A percentile compares a stretch with the other conserved stretches of the same genome.
Conservation (phyloP, 2,797 vertebrate genomes). For the Varecia variegata region DNA sequence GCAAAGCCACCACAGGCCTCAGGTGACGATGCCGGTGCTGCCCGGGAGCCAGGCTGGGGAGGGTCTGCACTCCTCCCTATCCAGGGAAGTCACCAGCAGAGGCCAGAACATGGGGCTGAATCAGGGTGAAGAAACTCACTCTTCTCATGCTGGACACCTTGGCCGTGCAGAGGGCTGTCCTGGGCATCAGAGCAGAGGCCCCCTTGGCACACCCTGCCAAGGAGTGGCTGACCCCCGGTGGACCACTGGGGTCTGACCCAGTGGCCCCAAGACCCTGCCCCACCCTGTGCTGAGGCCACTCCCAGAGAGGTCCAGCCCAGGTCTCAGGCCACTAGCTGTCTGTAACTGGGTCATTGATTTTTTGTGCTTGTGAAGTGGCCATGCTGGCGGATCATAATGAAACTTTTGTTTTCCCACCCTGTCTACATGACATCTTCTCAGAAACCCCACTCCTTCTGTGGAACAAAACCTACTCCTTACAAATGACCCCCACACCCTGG, state of each 20-base stretch:
- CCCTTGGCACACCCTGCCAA: background rate
- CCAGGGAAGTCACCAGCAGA: accelerated
- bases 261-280: background rate
- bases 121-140: background rate
- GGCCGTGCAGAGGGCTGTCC: accelerated
- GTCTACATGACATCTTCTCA: constrained; percentile 85
- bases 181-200: background rate
- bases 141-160: accelerated
- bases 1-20: background rate
- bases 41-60: background rate
- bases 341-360: constrained; percentile 93
- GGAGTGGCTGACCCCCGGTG: background rate
- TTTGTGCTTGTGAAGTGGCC: constrained; percentile 83
- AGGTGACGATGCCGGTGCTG: background rate
- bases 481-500: constrained; percentile 75
- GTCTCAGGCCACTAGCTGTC: constrained; percentile 73
- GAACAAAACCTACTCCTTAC: constrained; percentile 86
- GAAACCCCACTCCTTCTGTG: constrained; percentile 81
- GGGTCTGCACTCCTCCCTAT: background rate
- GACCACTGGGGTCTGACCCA: background rate
- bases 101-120: background rate
- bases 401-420: constrained; percentile 91
- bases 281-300: background rate
- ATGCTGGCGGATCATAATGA: constrained; percentile 91
- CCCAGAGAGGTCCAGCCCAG: background rate